These are phyloP conservation scores for Philypnodon macrostomus DNA, from an alignment of 2,797 vertebrate genomes.

Conservation along the genomic window DNA sequence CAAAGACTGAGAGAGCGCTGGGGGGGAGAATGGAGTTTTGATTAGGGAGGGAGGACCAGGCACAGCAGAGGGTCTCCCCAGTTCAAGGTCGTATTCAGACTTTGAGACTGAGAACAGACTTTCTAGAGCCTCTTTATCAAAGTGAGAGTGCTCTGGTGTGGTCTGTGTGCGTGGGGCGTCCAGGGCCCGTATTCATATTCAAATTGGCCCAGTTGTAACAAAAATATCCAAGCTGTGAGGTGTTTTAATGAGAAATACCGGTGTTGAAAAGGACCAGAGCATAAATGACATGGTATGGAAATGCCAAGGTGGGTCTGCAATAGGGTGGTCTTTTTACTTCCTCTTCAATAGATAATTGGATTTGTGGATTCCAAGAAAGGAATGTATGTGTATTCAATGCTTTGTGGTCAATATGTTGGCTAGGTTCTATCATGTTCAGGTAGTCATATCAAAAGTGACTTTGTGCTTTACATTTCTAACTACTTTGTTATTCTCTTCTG, in stretches of 20 bases:
- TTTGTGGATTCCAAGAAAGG: not conserved
- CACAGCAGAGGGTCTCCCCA: slow-evolving; percentile 14
- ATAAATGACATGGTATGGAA: too few relatives aligned
- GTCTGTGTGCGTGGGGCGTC: slow-evolving; percentile 51
- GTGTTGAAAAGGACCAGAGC: too few relatives aligned
- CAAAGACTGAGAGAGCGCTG: slow-evolving; percentile 53
- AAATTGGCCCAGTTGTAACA: slow-evolving; percentile 64
- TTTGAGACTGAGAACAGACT: slow-evolving; percentile 63
- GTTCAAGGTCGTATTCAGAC: slow-evolving; percentile 74
- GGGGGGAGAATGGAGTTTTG: slow-evolving; percentile 56
- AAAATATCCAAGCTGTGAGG: slow-evolving; percentile 16
- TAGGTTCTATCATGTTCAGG: not conserved
- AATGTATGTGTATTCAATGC: not conserved
- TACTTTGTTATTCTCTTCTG: too few relatives aligned
- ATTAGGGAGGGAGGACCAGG: slow-evolving; percentile 58
- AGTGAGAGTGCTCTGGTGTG: slow-evolving; percentile 50
- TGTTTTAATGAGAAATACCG: slow-evolving; percentile 14
- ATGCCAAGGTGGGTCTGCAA: slow-evolving; percentile 4
- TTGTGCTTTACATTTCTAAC: too few relatives aligned
- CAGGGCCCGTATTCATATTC: slow-evolving; percentile 74
- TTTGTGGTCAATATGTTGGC: not conserved
- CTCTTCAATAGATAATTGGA: not conserved
- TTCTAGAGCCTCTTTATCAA: slow-evolving; percentile 76
- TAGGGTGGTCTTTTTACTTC: not conserved
- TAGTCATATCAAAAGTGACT: too few relatives aligned